Base-by-base conservation (phyloP, 2,113 vertebrate genomes). In the Tricholaema leucomelas region DNA sequence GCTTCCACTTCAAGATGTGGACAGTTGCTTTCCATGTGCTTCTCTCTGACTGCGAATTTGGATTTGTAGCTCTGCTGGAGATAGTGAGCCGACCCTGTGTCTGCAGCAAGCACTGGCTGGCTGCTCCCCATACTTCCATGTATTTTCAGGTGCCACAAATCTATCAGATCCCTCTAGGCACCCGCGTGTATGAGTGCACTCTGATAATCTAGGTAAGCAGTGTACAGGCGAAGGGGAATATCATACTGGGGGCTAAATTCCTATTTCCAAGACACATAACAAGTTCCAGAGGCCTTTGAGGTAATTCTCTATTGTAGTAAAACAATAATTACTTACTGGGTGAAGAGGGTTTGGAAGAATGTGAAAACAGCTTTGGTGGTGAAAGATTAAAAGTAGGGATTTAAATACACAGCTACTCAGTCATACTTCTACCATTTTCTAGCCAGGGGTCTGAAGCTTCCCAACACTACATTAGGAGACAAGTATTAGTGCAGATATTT, bases 11-110 rank as follows among this genome's bases (percentile, higher is more conserved):
- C 30, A 60, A 60, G 81, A 75, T 10, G 17, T 50, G 48, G 23
- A 61, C 13, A 19, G 0, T 1, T 0, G 0, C 10, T 67, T 5
- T 67, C 64, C 6, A 14, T 0, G 0, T 18, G 50, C 5, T 86
- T 92, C 16, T 87, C 23, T 76, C 44, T 60, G 44, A 7, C 52
- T 52, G 2, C 6, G 35, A 79, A 85, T 40, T 18, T 92, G 71
- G 30, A 73, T 72, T 84, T 89, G 67, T 72, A 2, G 20, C 55
- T 61, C 52, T 48, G 74, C 38, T 87, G 74, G 70, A 92, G 52
- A 54, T 50, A 65, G 33, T 2, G 4, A 40, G 59, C 54, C 92
- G 81, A 86, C 70, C 38, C 72, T 2, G 17, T 42, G 74, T 90
- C 20, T 14, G 10, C 81, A 79, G 54, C 0, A 2, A 87, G 35